Evolutionary conservation across 2,113 vertebrate genomes (phyloP).

Genomic region (Equus przewalskii): DNA sequence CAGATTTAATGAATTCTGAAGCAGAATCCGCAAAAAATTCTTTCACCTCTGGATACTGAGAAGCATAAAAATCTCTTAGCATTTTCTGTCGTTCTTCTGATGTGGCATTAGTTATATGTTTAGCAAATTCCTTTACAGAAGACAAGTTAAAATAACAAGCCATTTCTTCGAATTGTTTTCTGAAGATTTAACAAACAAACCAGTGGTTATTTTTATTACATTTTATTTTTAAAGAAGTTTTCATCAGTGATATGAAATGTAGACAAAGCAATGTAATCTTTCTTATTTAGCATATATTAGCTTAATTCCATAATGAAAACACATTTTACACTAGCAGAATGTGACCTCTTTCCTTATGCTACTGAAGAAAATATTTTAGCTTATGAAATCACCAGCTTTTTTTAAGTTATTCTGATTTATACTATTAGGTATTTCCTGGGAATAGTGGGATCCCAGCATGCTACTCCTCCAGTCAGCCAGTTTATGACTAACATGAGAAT

Average conservation of each 20-base stretch:
- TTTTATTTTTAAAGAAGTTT: constrained; percentile 49
- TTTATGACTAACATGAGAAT: constrained; percentile 66
- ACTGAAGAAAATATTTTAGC: constrained; percentile 33
- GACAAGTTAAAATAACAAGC: constrained; percentile 88
- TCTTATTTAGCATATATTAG: neutral
- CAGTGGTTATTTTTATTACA: constrained; percentile 37
- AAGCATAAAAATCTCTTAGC: constrained; percentile 91
- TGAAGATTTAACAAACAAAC: constrained; percentile 85
- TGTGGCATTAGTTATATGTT: constrained; percentile 86
- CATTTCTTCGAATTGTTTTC: constrained; percentile 96
- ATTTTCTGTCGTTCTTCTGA: constrained; percentile 91
- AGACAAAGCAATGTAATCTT: neutral
- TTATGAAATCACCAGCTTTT: constrained; percentile 68
- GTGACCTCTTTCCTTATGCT: constrained; percentile 10
- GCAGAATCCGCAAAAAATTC: constrained; percentile 82
- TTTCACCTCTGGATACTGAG: constrained; percentile 88
- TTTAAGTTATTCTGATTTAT: constrained; percentile 63
- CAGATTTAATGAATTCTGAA: constrained; percentile 31
- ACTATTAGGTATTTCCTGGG: constrained; percentile 37
- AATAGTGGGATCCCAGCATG: constrained; percentile 30
- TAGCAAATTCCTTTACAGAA: constrained; percentile 90
- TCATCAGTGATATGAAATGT: neutral
- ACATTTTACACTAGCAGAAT: neutral
- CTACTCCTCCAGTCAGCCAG: constrained; percentile 2
- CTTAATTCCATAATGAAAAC: constrained; percentile 16